phyloP scores from a whole-genome alignment of 1,140 invertebrate species.

The Drosophila kohkoa region DNA sequence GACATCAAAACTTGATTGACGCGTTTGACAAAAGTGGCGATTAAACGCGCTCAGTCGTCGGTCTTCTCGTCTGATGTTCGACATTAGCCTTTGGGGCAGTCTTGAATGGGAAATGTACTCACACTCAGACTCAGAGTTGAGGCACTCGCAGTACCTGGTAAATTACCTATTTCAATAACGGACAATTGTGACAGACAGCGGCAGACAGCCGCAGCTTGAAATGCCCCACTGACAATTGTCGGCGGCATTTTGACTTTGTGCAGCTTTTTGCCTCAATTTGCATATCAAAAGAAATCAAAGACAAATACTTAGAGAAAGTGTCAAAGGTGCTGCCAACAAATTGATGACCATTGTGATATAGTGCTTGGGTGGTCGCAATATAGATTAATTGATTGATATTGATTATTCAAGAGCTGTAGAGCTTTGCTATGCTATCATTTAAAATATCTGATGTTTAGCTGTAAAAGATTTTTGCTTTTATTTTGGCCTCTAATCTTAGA shows the following conservation, averaged over 20 bases:
- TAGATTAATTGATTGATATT: not conserved
- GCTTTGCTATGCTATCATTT: not conserved
- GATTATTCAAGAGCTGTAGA: not conserved
- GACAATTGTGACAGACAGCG: constrained; percentile 70
- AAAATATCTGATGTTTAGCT: not conserved
- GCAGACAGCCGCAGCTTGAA: constrained; percentile 36
- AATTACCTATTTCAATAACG: constrained; percentile 72
- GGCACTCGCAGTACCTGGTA: constrained; percentile 25
- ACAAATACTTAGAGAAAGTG: constrained; percentile 49
- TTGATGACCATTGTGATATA: constrained; percentile 43
- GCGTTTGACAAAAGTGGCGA: constrained; percentile 72
- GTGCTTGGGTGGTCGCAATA: constrained; percentile 41
- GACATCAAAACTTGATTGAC: constrained; percentile 67
- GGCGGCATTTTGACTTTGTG: constrained; percentile 59
- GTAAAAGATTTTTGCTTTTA: constrained; percentile 10
- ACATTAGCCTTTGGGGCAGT: constrained; percentile 26
- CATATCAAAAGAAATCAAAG: constrained; percentile 68
- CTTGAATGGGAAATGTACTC: not conserved
- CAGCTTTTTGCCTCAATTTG: constrained; percentile 66
- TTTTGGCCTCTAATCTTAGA: constrained; percentile 18
- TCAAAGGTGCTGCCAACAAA: constrained; percentile 54
- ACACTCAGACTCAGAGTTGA: not conserved
- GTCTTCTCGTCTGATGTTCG: constrained; percentile 45
- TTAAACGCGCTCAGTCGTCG: constrained; percentile 53
- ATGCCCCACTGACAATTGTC: constrained; percentile 46